Evolutionary conservation across 2,888 invertebrate species (phyloP).

Genomic region (Eustalomyia histrio): DNA sequence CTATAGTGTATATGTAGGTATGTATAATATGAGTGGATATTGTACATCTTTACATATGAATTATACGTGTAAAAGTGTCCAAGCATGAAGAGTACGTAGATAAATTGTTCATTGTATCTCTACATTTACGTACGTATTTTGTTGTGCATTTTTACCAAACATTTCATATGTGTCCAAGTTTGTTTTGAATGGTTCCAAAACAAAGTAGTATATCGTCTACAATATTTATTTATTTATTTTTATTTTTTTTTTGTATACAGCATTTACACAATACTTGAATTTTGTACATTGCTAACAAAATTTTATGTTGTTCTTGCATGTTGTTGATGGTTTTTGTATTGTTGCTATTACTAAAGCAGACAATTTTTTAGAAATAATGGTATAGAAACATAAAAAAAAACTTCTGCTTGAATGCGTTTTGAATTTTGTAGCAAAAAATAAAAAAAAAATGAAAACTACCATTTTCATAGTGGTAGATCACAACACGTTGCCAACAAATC

Average conservation of each 20-base stretch:
- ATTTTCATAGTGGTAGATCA: slow-evolving; percentile 44
- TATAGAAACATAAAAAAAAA: slow-evolving; percentile 43
- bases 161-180: slow-evolving; percentile 9
- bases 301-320: slow-evolving; percentile 47
- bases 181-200: slow-evolving; percentile 16
- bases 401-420: slow-evolving; percentile 59
- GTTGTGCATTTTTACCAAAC: too few relatives aligned
- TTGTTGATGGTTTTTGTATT: slow-evolving; percentile 29
- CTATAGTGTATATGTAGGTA: slow-evolving; percentile 4
- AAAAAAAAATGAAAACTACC: slow-evolving; percentile 31
- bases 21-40: not conserved
- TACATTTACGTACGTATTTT: not conserved
- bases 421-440: slow-evolving; percentile 47
- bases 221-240: not conserved
- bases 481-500: slow-evolving; percentile 6
- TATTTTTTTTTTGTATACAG: slow-evolving; percentile 1
- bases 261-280: slow-evolving; percentile 34
- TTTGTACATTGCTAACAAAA: slow-evolving; percentile 32
- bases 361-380: slow-evolving; percentile 33
- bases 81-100: slow-evolving; percentile 50
- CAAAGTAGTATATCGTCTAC: slow-evolving; percentile 29
- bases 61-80: slow-evolving; percentile 48
- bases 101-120: not conserved
- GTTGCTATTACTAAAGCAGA: slow-evolving; percentile 24
- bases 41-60: slow-evolving; percentile 31